Conservation (phyloP, 2,113 vertebrate species). For the Orycteropus afer region DNA sequence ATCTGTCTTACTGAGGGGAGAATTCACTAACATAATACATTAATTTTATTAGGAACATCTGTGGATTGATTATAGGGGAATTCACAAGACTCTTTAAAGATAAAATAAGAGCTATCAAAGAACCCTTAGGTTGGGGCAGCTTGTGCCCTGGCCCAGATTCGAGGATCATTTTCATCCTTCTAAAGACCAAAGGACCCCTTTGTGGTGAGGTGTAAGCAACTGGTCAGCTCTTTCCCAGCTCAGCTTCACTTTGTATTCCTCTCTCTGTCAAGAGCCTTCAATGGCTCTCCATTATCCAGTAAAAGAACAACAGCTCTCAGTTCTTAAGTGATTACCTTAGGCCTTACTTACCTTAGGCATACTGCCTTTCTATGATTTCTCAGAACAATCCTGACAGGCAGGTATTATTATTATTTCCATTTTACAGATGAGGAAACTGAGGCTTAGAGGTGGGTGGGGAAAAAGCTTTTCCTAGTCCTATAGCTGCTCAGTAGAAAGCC, state of each 20-base stretch:
- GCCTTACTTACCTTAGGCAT: no score
- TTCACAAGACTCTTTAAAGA: conserved; percentile 31
- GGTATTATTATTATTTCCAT: not conserved
- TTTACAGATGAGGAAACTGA: conserved; percentile 29
- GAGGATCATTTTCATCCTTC: not conserved
- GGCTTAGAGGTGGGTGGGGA: not conserved
- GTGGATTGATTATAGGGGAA: not conserved
- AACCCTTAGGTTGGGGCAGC: not conserved
- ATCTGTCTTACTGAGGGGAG: not conserved
- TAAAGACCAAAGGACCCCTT: not conserved
- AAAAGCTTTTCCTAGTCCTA: not conserved
- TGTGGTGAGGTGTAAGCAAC: not conserved
- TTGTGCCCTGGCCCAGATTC: not conserved
- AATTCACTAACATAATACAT: not conserved
- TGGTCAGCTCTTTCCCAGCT: not conserved
- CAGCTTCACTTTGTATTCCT: not conserved
- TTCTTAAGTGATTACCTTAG: not conserved
- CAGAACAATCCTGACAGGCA: not conserved
- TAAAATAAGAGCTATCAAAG: not conserved
- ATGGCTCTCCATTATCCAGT: not conserved
- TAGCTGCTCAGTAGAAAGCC: not conserved
- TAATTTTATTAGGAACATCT: conserved; percentile 14
- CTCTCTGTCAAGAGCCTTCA: not conserved
- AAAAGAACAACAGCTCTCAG: not conserved
- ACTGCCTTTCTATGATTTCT: conserved; percentile 2